phyloP scores from a whole-genome alignment of 2,797 vertebrate species.

The Danionella dracula region DNA sequence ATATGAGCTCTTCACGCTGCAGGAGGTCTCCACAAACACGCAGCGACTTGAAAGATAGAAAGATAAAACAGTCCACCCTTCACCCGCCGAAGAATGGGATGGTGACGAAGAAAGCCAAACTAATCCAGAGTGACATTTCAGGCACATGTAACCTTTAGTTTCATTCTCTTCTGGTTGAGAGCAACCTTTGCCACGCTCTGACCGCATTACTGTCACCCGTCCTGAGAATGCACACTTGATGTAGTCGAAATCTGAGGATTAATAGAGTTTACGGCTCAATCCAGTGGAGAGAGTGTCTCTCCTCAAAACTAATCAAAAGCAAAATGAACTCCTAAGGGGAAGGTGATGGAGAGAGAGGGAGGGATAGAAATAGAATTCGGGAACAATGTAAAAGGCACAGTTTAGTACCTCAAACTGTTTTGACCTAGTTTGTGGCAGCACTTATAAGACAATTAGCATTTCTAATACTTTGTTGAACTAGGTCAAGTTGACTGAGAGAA shows the following conservation, averaged over 20 bases:
- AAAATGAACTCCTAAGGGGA: conserved; percentile 17
- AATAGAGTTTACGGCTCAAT: conserved; percentile 39
- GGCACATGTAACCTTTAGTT: conserved; percentile 23
- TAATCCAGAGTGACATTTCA: conserved; percentile 25
- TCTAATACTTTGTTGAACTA: conserved; percentile 31
- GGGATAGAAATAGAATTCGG: background rate
- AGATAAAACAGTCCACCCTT: conserved; percentile 16
- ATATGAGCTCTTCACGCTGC: conserved; percentile 19
- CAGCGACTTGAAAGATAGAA: conserved; percentile 8
- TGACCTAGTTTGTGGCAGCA: conserved; percentile 38
- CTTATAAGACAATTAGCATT: conserved; percentile 24
- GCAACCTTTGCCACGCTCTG: background rate
- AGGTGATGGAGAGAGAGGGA: conserved; percentile 21
- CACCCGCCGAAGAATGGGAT: background rate
- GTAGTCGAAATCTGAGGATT: background rate
- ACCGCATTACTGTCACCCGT: background rate
- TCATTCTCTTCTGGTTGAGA: background rate
- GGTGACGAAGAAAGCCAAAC: background rate
- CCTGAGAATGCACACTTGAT: conserved; percentile 7
- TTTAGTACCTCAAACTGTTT: conserved; percentile 2
- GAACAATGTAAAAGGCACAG: conserved; percentile 14
- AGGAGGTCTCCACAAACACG: conserved; percentile 17
- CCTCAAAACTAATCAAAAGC: conserved; percentile 13
- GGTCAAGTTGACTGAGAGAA: conserved; percentile 36
- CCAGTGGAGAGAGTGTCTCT: conserved; percentile 10